phyloP scores from a whole-genome alignment of 2,113 vertebrate species.

The Chaetorhynchus papuensis region DNA sequence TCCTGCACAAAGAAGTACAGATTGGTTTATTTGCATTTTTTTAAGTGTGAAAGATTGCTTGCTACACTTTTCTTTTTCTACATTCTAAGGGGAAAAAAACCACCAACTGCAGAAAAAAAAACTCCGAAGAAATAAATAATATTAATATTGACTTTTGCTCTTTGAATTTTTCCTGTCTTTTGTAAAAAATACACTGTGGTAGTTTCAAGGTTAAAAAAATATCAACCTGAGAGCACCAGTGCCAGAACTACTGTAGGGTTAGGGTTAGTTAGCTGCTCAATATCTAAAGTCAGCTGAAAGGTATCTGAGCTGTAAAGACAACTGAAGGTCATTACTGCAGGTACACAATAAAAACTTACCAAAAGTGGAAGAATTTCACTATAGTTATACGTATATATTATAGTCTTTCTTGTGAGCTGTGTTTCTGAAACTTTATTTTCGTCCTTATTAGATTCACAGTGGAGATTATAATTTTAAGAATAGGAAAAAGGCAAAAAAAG shows the following conservation, averaged over 20 bases:
- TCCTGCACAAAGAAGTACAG: conserved; percentile 38
- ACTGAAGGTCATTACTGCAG: background rate
- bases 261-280: conserved; percentile 37
- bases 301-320: background rate
- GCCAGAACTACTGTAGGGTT: background rate
- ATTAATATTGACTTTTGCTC: background rate
- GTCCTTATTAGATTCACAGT: background rate
- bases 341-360: background rate
- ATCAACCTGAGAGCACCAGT: background rate
- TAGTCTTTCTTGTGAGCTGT: background rate
- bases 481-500: fast-evolving
- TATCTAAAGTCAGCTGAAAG: background rate
- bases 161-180: background rate
- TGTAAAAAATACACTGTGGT: background rate
- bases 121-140: conserved; percentile 32
- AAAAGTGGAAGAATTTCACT: background rate
- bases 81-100: background rate
- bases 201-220: conserved; percentile 33
- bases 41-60: conserved; percentile 60
- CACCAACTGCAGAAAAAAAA: background rate
- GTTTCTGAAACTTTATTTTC: background rate
- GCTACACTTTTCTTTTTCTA: conserved; percentile 10
- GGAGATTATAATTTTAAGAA: background rate
- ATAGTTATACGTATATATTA: background rate
- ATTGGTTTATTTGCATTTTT: conserved; percentile 40